These are phyloP conservation scores for Argyrosomus japonicus DNA, from an alignment of 2,113 vertebrate species.

Conservation along the genomic window DNA sequence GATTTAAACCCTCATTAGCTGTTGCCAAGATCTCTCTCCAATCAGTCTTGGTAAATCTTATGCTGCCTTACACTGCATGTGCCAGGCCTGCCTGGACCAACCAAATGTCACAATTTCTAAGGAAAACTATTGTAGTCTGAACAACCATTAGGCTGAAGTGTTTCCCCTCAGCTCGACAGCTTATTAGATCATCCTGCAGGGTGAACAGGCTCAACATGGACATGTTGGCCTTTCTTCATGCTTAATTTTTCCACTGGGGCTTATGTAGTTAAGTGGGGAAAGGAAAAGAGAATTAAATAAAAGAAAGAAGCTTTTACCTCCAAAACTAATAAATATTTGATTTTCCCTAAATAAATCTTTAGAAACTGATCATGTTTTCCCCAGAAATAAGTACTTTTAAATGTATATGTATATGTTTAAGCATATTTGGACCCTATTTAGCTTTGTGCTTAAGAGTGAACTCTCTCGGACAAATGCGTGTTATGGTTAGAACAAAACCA, in stretches of 20 bases:
- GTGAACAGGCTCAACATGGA: neutral
- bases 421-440: neutral
- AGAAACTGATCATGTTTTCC: neutral
- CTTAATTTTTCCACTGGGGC: neutral
- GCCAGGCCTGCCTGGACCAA: neutral
- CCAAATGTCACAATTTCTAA: neutral
- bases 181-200: slow-evolving; percentile 24
- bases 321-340: neutral
- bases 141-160: slow-evolving; percentile 6
- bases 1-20: slow-evolving; percentile 20
- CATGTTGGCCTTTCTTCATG: neutral
- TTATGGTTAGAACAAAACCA: neutral
- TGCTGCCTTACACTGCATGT: neutral
- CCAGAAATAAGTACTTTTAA: neutral
- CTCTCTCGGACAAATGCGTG: neutral
- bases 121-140: neutral
- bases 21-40: neutral
- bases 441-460: neutral
- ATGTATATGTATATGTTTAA: neutral
- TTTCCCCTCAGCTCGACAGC: slow-evolving; percentile 19
- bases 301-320: neutral
- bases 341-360: neutral
- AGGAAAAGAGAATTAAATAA: neutral
- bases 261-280: neutral
- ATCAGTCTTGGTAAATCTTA: neutral